Evolutionary conservation across 2,113 vertebrate genomes (phyloP).

Genomic region (Indicator indicator): DNA sequence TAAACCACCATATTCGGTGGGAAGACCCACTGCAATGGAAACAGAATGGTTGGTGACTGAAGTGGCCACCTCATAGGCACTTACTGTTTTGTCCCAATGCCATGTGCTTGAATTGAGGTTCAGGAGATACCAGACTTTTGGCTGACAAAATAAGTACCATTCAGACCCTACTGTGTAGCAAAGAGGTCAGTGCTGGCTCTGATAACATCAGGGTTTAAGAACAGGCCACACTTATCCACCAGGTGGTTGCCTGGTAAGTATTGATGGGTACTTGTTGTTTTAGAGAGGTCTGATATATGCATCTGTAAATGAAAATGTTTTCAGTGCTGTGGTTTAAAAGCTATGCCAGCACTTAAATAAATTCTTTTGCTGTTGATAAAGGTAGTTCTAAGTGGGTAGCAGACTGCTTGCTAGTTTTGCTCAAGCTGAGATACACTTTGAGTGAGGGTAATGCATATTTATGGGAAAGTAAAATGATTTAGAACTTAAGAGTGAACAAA

Average conservation of each 20-base stretch:
- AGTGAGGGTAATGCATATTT: accelerated
- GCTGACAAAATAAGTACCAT: accelerated
- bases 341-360: accelerated
- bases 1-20: not conserved
- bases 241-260: not conserved
- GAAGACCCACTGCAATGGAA: not conserved
- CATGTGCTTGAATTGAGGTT: not conserved
- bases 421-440: accelerated
- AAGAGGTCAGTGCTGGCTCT: not conserved
- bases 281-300: too few relatives aligned
- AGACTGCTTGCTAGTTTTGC: not conserved
- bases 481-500: accelerated
- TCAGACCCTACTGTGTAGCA: not conserved
- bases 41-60: accelerated
- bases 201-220: accelerated
- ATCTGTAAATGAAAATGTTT: not conserved
- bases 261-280: not conserved
- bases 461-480: accelerated
- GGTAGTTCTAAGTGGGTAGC: too few relatives aligned
- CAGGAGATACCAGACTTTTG: accelerated
- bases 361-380: not conserved
- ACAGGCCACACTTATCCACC: accelerated
- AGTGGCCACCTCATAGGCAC: not conserved
- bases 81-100: accelerated
- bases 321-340: not conserved